Evolutionary conservation across 2,113 vertebrate species (phyloP), one percentile per base, ranked within the genome.

Genomic region (Murina feae): DNA sequence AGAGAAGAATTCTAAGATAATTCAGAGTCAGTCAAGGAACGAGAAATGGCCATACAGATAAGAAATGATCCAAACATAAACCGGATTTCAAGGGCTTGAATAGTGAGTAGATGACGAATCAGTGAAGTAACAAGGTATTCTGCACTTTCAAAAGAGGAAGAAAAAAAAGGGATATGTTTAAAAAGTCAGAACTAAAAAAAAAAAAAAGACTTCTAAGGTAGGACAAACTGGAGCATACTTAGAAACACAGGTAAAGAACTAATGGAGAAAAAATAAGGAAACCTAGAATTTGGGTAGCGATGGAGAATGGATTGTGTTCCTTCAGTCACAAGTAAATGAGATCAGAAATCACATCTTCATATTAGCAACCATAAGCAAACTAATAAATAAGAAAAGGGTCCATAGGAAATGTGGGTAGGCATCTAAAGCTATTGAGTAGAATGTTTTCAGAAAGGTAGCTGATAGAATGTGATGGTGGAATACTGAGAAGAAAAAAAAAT

Each of bases 301-400:
- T 55, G 16, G 10, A 69, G 5, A 80, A 39, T 17, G 1, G 8
- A n/a, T 21, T 6, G 3, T 78, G 6, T 51, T 51, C 2, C 8
- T 51, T 49, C 28, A 58, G n/a, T 44, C 8, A 9, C 32, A 11
- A 60, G 9, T 51, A 9, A 81, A 37, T 81, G 14, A 51, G 13
- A 49, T 18, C 4, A 44, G 63, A 69, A 74, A 11, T 0, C 1
- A 0, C 3, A 18, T 12, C 1, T 44, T 63, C 17, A 10, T 1
- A 0, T 53, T 28, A 60, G 9, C 58, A 28, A 49, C 42, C 1
- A 66, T 17, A 6, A 37, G 17, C 12, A 12, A 74, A 32, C 17
- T 66, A 32, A 0, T n/a, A 51, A 9, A 35, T 63, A 68, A 53
- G 2, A 7, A 13, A 65, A 63, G 10, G 1, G 49, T 83, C 6